Base-by-base conservation (phyloP, 2,888 invertebrate genomes). In the Zelleria hepariella region DNA sequence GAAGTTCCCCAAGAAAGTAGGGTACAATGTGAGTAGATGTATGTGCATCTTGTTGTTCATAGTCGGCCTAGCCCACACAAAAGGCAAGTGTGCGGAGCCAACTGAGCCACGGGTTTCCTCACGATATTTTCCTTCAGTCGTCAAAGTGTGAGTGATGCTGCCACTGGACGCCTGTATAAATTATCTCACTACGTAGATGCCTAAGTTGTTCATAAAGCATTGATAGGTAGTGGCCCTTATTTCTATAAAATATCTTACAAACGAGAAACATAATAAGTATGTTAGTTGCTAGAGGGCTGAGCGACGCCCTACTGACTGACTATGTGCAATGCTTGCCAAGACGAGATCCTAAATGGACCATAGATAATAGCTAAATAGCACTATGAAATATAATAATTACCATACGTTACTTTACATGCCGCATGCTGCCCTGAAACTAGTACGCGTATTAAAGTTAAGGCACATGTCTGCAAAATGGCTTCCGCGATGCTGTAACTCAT, bases 1-100 rank as follows among this genome's bases (percentile, higher is more conserved):
- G 64, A 71, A 77, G 55, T 84, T 81, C 61, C 61, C 75, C 47
- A 71, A 75, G 56, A 86, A 86, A 81, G 86, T 86, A 80, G 75
- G 74, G 62, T 79, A 75, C 64, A 70, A 72, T 69, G 74, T 80
- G 71, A 80, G 75, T 77, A 61, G 42, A 64, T 57, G 61, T 1
- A 21, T 42, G 32, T 42, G 7, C 4, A 26, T 5, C 7, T 26
- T 4, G 7, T 26, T 26, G 5, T 5, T 26, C 7, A 32, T 10
- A 10, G 32, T 32, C 32, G 2, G 7, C n/a, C n/a, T n/a, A n/a
- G n/a, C n/a, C n/a, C n/a, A n/a, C n/a, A n/a, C n/a, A n/a, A n/a
- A n/a, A n/a, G n/a, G n/a, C n/a, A n/a, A n/a, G n/a, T n/a, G n/a
- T n/a, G n/a, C n/a, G n/a, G n/a, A n/a, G n/a, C n/a, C n/a, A n/a